A percentile compares a stretch with the other conserved stretches of the same genome.
Conservation (phyloP, 1,140 invertebrate species). For the Drosophila prosaltans region DNA sequence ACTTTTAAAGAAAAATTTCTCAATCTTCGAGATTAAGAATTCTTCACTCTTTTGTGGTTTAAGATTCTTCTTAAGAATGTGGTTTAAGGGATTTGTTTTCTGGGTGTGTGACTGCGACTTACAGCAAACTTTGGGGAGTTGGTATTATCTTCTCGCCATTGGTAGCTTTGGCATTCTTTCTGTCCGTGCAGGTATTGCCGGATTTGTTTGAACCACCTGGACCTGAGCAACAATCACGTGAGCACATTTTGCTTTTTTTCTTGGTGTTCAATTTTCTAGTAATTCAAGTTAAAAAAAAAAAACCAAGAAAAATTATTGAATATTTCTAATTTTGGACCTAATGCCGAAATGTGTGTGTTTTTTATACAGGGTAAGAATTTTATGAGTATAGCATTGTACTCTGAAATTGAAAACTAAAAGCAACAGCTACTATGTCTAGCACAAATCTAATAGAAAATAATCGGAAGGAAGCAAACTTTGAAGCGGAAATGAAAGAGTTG, state of each 20-base stretch:
- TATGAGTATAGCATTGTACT: neutral
- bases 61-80: too few relatives aligned
- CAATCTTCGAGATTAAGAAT: too few relatives aligned
- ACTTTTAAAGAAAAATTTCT: too few relatives aligned
- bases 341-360: neutral
- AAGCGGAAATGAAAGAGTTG: neutral
- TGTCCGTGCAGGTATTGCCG: conserved; percentile 51
- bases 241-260: conserved; percentile 49
- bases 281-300: neutral
- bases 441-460: neutral
- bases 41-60: too few relatives aligned
- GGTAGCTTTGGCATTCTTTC: conserved; percentile 12
- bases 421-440: neutral
- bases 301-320: neutral
- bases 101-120: conserved; percentile 24
- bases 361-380: conserved; percentile 4
- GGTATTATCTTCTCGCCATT: conserved; percentile 45
- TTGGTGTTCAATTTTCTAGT: neutral
- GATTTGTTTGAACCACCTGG: conserved; percentile 27
- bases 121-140: conserved; percentile 68
- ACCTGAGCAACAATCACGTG: conserved; percentile 61
- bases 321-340: conserved; percentile 20
- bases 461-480: neutral
- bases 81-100: too few relatives aligned
- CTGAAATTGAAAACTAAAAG: neutral